A percentile compares a stretch with the other conserved stretches of the same genome.
phyloP scores from a whole-genome alignment of 2,113 vertebrate genomes.

The Petroica traversi region DNA sequence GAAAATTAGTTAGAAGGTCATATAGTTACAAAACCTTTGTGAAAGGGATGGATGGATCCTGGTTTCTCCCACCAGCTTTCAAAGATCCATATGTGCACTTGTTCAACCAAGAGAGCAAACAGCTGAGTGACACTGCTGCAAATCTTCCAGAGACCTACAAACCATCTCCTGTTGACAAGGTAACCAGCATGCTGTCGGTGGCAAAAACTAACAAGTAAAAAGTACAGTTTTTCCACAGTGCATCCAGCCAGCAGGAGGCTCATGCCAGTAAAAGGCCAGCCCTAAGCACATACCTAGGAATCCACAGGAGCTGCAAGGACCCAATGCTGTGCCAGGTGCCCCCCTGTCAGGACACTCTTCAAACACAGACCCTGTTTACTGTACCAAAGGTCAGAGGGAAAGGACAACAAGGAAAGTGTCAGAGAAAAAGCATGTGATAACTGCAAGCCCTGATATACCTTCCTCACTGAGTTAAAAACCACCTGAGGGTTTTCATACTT shows the following conservation, averaged over 20 bases:
- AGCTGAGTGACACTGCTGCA: not conserved
- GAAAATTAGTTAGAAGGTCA: not conserved
- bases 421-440: not conserved
- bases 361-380: not conserved
- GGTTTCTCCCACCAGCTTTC: not conserved
- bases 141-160: not conserved
- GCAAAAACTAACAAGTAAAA: not conserved
- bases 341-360: not conserved
- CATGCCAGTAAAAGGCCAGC: accelerated
- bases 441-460: not conserved
- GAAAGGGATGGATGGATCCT: not conserved
- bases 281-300: not conserved
- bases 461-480: not conserved
- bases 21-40: not conserved
- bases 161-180: not conserved
- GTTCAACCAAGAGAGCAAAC: not conserved
- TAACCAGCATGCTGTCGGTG: accelerated
- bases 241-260: not conserved
- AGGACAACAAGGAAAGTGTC: not conserved
- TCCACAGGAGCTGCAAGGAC: accelerated
- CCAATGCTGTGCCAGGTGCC: not conserved
- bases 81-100: accelerated
- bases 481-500: not conserved
- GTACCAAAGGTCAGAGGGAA: not conserved
- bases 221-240: not conserved